A percentile compares a stretch with the other conserved stretches of the same genome.
phyloP scores from a whole-genome alignment of 2,888 invertebrate species.

The Stenotaenia linearis region DNA sequence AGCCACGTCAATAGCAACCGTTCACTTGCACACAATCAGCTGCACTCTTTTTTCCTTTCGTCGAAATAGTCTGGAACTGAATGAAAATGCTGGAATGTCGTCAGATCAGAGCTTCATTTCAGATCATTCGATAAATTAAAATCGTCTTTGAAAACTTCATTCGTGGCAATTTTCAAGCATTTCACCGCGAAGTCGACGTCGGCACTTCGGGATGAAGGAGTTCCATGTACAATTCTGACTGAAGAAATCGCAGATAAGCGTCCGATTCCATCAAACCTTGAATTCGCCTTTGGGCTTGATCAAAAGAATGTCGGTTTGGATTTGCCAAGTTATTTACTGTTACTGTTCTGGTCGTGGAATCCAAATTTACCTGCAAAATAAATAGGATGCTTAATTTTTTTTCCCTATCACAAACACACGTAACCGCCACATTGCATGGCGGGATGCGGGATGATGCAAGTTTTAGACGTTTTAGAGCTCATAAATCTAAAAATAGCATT shows the following conservation, averaged over 20 bases:
- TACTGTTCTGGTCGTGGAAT: constrained; percentile 52
- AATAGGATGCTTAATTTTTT: neutral
- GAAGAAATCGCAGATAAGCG: constrained; percentile 54
- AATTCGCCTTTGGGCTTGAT: constrained; percentile 53
- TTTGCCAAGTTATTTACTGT: constrained; percentile 47
- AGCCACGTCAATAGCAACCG: neutral
- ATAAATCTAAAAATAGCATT: no score
- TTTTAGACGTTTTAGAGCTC: no score
- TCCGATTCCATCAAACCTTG: constrained; percentile 55
- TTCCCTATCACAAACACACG: neutral
- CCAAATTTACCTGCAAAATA: constrained; percentile 51
- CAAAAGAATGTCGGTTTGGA: constrained; percentile 51
- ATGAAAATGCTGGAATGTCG: constrained; percentile 16
- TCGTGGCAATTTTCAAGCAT: neutral
- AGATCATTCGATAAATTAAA: constrained; percentile 4
- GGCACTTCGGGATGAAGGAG: constrained; percentile 44
- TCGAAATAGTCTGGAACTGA: neutral
- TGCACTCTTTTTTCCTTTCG: neutral
- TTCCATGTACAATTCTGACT: constrained; percentile 52
- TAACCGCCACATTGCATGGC: no score
- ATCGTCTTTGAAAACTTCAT: neutral
- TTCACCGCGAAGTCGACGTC: constrained; percentile 26
- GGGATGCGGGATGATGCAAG: no score
- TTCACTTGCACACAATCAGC: neutral
- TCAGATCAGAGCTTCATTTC: neutral